phyloP scores from a whole-genome alignment of 2,113 vertebrate genomes.

The Neodon shergylaensis region DNA sequence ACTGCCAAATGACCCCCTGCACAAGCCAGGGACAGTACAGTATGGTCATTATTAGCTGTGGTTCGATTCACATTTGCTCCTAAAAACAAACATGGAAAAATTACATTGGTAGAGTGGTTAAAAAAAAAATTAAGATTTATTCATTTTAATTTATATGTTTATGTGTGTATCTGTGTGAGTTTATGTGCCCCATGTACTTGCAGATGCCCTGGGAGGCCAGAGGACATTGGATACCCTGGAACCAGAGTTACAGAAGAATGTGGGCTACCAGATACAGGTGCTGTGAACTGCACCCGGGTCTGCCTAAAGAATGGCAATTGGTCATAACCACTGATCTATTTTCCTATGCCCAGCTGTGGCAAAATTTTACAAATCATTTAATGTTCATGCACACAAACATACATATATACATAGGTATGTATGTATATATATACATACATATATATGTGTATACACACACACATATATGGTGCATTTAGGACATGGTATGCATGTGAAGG shows the following conservation, averaged over 20 bases:
- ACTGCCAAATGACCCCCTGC: constrained; percentile 98
- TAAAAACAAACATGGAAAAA: constrained; percentile 63
- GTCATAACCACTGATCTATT: neutral
- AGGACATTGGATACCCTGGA: neutral
- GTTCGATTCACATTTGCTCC: constrained; percentile 99
- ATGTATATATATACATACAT: neutral
- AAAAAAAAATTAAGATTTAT: neutral
- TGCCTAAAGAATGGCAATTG: neutral
- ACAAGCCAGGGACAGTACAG: constrained; percentile 97
- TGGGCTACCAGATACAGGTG: neutral
- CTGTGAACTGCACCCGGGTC: neutral
- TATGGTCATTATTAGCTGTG: constrained; percentile 98
- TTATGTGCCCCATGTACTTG: neutral
- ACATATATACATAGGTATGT: too few relatives aligned
- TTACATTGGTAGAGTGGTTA: neutral
- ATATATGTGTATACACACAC: fast-evolving
- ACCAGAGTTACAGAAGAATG: neutral
- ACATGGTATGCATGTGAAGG: neutral
- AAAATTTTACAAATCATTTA: neutral
- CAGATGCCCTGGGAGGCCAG: neutral
- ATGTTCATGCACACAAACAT: neutral
- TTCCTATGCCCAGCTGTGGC: neutral
- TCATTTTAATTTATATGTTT: neutral
- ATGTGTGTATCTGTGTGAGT: neutral
- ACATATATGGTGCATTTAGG: neutral